Base-by-base conservation (phyloP, 2,888 invertebrate genomes). In the Drosophila recens region DNA sequence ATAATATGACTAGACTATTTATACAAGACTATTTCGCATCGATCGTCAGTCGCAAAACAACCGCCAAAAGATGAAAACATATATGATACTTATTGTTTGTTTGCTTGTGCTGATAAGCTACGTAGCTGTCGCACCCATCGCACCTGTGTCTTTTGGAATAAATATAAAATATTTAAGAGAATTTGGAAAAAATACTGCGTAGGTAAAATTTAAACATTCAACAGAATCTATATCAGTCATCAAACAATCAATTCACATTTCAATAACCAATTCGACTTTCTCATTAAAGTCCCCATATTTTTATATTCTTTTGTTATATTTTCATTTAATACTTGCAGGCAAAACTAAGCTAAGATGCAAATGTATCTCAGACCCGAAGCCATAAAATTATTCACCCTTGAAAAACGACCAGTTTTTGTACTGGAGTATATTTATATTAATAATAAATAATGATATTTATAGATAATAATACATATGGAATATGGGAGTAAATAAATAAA, bases 11-110 rank as follows among this genome's bases (percentile, higher is more conserved):
- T 23, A 4, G 23, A 56, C 33, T 56, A 56, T 56, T n/a, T 43
- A 56, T 56, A 13, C 33, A 20, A 20, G 1, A 20, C 33, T 34
- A 20, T 20, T 43, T 43, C 20, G 30, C n/a, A 33, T 20, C 33
- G 33, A 56, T 5, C 33, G 54, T 10, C 40, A 62, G 53, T 62
- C 34, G 23, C 34, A 10, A 33, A 42, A 11, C 42, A 34, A 23
- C 52, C 27, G 43, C 27, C 9, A 2, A 53, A 23, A 27, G 34
- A 53, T 62, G 61, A 15, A 34, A 2, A 20, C 17, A 10, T 10
- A 43, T 43, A 33, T 42, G 0, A 43, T 6, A 20, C 10, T 36
- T 10, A 10, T 34, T 4, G 3, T 17, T 3, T 45, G 9, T 13
- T 9, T 34, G 15, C 20, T 61, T 15, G 17, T 52, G 11, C 0